Evolutionary conservation across 2,113 vertebrate genomes (phyloP).

Genomic region (Rynchops niger): DNA sequence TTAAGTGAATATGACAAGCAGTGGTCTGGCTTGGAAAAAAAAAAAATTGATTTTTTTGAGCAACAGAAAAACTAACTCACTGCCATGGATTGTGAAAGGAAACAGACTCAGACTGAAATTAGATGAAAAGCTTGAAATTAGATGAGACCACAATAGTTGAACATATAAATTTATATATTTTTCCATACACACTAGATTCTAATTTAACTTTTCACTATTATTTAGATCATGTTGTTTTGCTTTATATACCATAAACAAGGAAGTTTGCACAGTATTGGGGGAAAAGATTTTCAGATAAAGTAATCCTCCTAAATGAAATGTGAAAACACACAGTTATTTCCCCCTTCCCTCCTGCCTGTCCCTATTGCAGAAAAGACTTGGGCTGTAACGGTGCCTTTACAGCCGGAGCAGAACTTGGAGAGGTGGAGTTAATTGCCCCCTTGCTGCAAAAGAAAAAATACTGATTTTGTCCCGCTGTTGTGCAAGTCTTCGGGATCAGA

Average conservation of each 20-base stretch:
- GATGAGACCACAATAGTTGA: not conserved
- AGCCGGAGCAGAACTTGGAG: not conserved
- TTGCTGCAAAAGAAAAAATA: not conserved
- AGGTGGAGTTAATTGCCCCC: not conserved
- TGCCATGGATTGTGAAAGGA: not conserved
- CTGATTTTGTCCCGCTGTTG: not conserved
- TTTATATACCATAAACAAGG: not conserved
- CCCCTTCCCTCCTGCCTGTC: not conserved
- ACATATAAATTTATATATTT: not conserved
- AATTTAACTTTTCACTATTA: not conserved
- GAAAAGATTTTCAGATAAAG: not conserved
- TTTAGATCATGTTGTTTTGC: not conserved
- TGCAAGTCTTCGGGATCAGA: not conserved
- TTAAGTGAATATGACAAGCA: conserved; percentile 22
- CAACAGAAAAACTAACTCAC: not conserved
- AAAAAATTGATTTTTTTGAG: not conserved
- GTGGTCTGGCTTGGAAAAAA: not conserved
- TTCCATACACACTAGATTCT: not conserved
- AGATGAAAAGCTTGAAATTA: conserved; percentile 55
- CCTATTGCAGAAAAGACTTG: not conserved
- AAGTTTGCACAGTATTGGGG: not conserved
- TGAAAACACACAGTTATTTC: not conserved
- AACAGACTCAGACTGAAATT: conserved; percentile 45
- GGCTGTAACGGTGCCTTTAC: not conserved
- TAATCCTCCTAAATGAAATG: not conserved